A percentile compares a stretch with the other conserved stretches of the same genome.
Evolutionary conservation across 2,797 vertebrate species (phyloP).

Genomic region (Austrolebias charrua): DNA sequence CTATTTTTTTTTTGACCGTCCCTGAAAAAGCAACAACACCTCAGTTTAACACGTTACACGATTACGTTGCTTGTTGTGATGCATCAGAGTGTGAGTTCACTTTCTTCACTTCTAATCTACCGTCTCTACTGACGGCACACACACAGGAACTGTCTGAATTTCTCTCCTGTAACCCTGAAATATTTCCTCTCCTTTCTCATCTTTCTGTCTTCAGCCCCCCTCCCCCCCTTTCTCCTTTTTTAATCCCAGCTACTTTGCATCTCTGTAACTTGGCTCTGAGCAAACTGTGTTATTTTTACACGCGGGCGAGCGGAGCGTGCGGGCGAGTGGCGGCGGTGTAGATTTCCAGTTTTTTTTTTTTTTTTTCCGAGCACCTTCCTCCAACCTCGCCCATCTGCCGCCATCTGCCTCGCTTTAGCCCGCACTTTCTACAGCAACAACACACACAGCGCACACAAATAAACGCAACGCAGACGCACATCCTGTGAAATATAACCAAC

Average conservation of each 20-base stretch:
- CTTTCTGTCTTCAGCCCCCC: slow-evolving; percentile 59
- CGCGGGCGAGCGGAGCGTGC: slow-evolving; percentile 81
- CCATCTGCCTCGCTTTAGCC: slow-evolving; percentile 99
- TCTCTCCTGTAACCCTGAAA: slow-evolving; percentile 72
- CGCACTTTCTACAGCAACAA: slow-evolving; percentile 97
- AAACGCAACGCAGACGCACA: slow-evolving; percentile 66
- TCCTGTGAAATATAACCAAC: slow-evolving; percentile 99
- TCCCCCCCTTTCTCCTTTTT: slow-evolving; percentile 64
- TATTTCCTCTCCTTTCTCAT: slow-evolving; percentile 68
- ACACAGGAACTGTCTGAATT: slow-evolving; percentile 64
- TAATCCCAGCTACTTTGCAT: slow-evolving; percentile 86
- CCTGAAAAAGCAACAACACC: slow-evolving; percentile 36
- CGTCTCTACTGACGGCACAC: slow-evolving; percentile 61
- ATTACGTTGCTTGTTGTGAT: slow-evolving; percentile 14
- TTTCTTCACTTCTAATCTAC: slow-evolving; percentile 54
- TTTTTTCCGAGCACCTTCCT: slow-evolving; percentile 93
- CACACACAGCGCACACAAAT: slow-evolving; percentile 76
- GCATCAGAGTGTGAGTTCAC: slow-evolving; percentile 20
- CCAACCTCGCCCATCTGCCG: slow-evolving; percentile 99
- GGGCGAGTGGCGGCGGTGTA: slow-evolving; percentile 85
- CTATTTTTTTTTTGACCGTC: slow-evolving; percentile 28
- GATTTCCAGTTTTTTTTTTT: slow-evolving; percentile 85
- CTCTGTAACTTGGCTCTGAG: slow-evolving; percentile 90
- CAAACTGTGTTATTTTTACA: slow-evolving; percentile 97
- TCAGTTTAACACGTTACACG: slow-evolving; percentile 25